These are phyloP conservation scores for Polylopha cassiicola DNA, from an alignment of 2,888 invertebrate species.

Conservation along the genomic window DNA sequence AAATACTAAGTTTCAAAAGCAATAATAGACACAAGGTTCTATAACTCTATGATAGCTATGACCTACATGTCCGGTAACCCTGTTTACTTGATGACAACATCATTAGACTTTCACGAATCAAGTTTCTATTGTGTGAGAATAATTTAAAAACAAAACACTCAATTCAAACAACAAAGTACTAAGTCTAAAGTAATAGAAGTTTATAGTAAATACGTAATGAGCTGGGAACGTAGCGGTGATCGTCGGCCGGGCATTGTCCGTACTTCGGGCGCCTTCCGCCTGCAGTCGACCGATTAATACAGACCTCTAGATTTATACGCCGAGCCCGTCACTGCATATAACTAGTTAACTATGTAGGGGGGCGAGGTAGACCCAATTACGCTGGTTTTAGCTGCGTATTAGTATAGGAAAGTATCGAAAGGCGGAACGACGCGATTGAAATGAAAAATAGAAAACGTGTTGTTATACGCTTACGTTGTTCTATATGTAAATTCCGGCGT, in stretches of 20 bases:
- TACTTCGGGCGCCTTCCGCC: slow-evolving; percentile 63
- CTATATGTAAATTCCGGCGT: slow-evolving; percentile 52
- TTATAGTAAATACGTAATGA: slow-evolving; percentile 70
- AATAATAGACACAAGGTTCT: slow-evolving; percentile 20
- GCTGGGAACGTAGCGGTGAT: slow-evolving; percentile 67
- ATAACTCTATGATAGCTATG: slow-evolving; percentile 12
- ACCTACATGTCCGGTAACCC: slow-evolving; percentile 22
- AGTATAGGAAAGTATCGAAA: slow-evolving; percentile 71
- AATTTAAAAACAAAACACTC: slow-evolving; percentile 30
- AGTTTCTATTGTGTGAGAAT: slow-evolving; percentile 25
- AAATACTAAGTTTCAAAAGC: slow-evolving; percentile 20
- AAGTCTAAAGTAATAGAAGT: slow-evolving; percentile 51
- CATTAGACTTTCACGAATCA: slow-evolving; percentile 24
- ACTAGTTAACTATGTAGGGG: slow-evolving; percentile 32
- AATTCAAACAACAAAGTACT: slow-evolving; percentile 36
- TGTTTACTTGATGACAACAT: slow-evolving; percentile 11
- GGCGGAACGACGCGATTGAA: slow-evolving; percentile 70
- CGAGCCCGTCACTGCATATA: slow-evolving; percentile 39
- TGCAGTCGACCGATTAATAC: slow-evolving; percentile 43
- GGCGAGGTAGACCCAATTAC: slow-evolving; percentile 37
- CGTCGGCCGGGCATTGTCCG: slow-evolving; percentile 68
- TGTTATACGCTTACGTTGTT: slow-evolving; percentile 37
- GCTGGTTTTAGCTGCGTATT: slow-evolving; percentile 47
- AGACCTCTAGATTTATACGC: slow-evolving; percentile 49
- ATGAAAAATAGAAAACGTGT: slow-evolving; percentile 72